Conservation (phyloP, 2,113 vertebrate species). For the Sebastes schlegelii region DNA sequence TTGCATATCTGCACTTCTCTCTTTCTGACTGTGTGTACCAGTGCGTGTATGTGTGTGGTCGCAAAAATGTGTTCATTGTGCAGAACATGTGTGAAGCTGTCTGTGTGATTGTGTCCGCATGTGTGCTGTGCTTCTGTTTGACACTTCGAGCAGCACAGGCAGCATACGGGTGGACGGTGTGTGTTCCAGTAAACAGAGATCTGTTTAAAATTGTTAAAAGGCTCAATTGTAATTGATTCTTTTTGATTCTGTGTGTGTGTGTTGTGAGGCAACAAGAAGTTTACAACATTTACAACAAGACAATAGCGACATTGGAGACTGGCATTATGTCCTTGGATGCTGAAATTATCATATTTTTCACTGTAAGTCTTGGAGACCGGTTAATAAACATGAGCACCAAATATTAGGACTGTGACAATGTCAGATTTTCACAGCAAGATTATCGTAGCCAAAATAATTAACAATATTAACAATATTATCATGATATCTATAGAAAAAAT, state of each 20-base stretch:
- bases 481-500: no score
- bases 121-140: constrained; percentile 30
- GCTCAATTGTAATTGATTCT: constrained; percentile 12
- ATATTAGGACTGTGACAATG: background rate
- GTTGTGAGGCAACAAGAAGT: background rate
- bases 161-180: constrained; percentile 20
- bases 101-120: background rate
- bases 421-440: no score
- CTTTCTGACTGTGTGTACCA: background rate
- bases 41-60: constrained; percentile 3
- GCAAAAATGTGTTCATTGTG: background rate
- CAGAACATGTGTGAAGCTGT: background rate
- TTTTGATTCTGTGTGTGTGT: background rate
- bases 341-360: background rate
- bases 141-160: constrained; percentile 22
- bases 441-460: no score
- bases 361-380: background rate
- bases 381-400: background rate
- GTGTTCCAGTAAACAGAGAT: background rate
- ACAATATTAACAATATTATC: no score
- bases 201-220: background rate
- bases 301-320: background rate
- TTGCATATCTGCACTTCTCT: constrained; percentile 51
- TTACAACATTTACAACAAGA: background rate
- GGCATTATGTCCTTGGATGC: no score